phyloP scores from a whole-genome alignment of 2,888 invertebrate genomes.

The Trichopria drosophilae region DNA sequence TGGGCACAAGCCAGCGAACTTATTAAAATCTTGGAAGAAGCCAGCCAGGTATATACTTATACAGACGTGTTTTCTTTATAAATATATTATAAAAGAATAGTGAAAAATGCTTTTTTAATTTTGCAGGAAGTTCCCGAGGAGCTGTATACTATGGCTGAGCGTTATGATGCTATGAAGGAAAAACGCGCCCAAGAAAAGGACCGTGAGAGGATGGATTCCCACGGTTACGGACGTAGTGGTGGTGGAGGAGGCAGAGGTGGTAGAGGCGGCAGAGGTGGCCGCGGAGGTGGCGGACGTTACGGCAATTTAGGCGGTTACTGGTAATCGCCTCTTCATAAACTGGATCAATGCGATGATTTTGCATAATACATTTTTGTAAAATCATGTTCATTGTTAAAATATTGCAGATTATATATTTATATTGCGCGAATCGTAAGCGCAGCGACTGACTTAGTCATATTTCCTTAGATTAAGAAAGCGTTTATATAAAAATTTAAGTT shows the following conservation, averaged over 20 bases:
- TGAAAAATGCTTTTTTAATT: slow-evolving; percentile 4
- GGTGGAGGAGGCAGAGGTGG: slow-evolving; percentile 50
- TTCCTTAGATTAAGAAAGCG: too few species aligned
- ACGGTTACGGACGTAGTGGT: slow-evolving; percentile 52
- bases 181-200: slow-evolving; percentile 64
- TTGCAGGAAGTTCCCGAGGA: slow-evolving; percentile 75
- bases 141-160: slow-evolving; percentile 73
- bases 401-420: too few species aligned
- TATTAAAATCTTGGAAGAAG: slow-evolving; percentile 84
- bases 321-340: slow-evolving; percentile 6
- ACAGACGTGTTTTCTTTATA: slow-evolving; percentile 7
- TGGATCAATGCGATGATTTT: too few species aligned
- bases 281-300: slow-evolving; percentile 36
- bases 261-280: slow-evolving; percentile 40
- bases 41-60: slow-evolving; percentile 66
- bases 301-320: slow-evolving; percentile 36
- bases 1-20: slow-evolving; percentile 82
- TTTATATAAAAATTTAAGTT: too few species aligned
- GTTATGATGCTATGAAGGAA: slow-evolving; percentile 72
- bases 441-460: too few species aligned
- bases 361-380: too few species aligned
- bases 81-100: slow-evolving; percentile 5
- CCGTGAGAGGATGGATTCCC: slow-evolving; percentile 55
- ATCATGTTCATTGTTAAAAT: too few species aligned
- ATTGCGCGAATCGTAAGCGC: too few species aligned